Conservation (phyloP, 2,888 invertebrate species). For the Cinara cedri region DNA sequence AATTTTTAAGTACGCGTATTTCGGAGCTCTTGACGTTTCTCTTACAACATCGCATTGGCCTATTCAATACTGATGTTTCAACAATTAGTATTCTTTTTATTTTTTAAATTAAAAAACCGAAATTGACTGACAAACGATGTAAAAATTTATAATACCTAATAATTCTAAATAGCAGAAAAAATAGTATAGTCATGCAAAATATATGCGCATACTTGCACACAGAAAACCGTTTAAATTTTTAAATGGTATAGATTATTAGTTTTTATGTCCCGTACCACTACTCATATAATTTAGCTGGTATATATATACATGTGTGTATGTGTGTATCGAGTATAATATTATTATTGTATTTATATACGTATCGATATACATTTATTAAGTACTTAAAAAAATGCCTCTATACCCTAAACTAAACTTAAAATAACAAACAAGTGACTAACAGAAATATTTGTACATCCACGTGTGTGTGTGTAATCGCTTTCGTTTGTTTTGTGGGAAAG, state of each 20-base stretch:
- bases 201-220: too few relatives aligned
- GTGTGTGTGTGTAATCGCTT: background rate
- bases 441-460: slow-evolving; percentile 26
- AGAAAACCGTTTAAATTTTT: background rate
- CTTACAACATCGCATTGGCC: too few relatives aligned
- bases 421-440: slow-evolving; percentile 23
- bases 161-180: background rate
- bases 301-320: too few relatives aligned
- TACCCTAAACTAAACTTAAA: background rate
- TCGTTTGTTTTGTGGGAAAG: slow-evolving; percentile 26
- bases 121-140: too few relatives aligned
- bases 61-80: too few relatives aligned
- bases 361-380: background rate
- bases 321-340: background rate
- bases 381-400: background rate
- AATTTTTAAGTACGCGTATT: too few relatives aligned
- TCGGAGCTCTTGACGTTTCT: too few relatives aligned
- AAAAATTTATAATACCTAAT: background rate
- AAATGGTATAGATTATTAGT: too few relatives aligned
- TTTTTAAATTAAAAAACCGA: too few relatives aligned
- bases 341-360: background rate
- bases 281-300: too few relatives aligned
- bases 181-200: background rate
- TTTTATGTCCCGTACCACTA: background rate
- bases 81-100: too few relatives aligned